Percentiles rank a stretch among this genome's conserved stretches.
Conservation (phyloP, 2,113 vertebrate species). For the Engraulis encrasicolus region DNA sequence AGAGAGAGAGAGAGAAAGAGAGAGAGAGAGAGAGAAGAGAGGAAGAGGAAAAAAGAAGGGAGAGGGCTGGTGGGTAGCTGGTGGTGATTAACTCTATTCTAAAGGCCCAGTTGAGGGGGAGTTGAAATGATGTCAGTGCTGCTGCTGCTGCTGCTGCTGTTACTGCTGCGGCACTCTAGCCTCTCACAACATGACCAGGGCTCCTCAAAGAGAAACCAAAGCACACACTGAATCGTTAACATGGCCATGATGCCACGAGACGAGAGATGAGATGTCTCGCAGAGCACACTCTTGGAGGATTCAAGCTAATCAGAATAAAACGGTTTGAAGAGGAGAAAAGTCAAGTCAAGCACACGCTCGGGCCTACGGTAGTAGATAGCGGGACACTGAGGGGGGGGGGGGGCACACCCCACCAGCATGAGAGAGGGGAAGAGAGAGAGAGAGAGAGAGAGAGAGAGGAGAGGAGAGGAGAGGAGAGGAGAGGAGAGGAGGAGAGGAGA, state of each 20-base stretch:
- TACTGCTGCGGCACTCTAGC: not conserved
- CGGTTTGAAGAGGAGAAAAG: not conserved
- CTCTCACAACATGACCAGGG: not conserved
- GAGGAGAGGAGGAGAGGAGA: too few relatives aligned
- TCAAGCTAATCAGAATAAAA: not conserved
- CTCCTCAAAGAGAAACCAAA: slow-evolving; percentile 6
- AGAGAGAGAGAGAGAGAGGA: too few relatives aligned
- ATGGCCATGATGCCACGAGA: slow-evolving; percentile 14
- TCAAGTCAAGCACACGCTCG: not conserved
- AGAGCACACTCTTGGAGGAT: not conserved
- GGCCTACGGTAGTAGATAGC: too few relatives aligned
- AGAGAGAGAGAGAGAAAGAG: not conserved
- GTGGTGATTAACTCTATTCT: not conserved
- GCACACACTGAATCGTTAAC: slow-evolving; percentile 2
- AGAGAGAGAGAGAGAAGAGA: slow-evolving; percentile 19
- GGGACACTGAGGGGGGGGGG: not conserved
- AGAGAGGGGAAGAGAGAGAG: too few relatives aligned
- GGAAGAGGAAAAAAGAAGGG: slow-evolving; percentile 18
- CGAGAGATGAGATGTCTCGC: not conserved
- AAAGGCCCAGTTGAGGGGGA: slow-evolving; percentile 11
- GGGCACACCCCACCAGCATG: not conserved
- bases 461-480: too few relatives aligned
- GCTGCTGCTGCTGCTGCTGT: not conserved
- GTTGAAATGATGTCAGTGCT: slow-evolving; percentile 1
- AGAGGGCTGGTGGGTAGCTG: too few relatives aligned